Conservation (phyloP, 64 coral and sea anemone species). For the Montipora sp. region DNA sequence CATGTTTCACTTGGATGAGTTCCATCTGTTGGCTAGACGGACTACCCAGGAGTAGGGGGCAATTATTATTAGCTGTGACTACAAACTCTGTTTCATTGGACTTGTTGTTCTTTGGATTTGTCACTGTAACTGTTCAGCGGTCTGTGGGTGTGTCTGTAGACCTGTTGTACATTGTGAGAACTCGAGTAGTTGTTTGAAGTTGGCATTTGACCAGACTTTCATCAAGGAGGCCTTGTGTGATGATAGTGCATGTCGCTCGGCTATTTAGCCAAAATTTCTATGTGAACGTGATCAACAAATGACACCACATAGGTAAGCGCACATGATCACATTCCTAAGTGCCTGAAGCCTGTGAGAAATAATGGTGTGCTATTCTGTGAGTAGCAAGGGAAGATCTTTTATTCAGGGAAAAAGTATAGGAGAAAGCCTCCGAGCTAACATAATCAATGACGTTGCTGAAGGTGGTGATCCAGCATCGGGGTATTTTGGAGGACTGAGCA, state of each 20-base stretch:
- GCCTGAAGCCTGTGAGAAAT: background rate
- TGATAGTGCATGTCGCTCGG: background rate
- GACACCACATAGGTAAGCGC: background rate
- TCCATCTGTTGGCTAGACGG: background rate
- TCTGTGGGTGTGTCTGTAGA: background rate
- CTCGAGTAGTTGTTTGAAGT: background rate
- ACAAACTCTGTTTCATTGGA: background rate
- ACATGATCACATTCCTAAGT: slow-evolving; percentile 30
- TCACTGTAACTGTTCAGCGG: background rate
- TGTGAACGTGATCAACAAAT: too few species aligned
- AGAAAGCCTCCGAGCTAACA: slow-evolving; percentile 3
- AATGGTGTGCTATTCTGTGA: slow-evolving; percentile 24
- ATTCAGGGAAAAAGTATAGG: slow-evolving; percentile 19
- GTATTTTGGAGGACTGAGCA: slow-evolving; percentile 43
- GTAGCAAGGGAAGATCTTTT: slow-evolving; percentile 28
- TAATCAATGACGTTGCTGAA: slow-evolving; percentile 19
- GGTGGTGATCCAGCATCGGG: slow-evolving; percentile 8
- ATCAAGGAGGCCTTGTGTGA: background rate
- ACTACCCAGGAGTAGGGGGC: background rate
- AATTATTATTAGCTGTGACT: background rate
- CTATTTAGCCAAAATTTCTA: background rate
- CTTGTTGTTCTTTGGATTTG: background rate
- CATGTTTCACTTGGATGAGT: background rate
- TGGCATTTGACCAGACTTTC: too few species aligned
- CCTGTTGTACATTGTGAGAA: background rate